Evolutionary conservation across 1,140 invertebrate species (phyloP).

Genomic region (Cotesia chilonis): DNA sequence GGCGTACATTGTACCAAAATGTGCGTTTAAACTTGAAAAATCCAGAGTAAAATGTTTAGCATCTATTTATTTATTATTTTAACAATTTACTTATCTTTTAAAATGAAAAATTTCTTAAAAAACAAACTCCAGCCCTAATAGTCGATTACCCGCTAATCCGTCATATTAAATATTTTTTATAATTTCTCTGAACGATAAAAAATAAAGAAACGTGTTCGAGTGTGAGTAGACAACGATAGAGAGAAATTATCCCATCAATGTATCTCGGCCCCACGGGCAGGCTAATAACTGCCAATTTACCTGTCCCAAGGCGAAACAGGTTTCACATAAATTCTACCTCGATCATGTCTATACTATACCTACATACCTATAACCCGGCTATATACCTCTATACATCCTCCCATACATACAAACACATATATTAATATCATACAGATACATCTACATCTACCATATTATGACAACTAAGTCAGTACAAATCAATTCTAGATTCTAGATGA

Average conservation of each 20-base stretch:
- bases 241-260: constrained; percentile 52
- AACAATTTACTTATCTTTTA: too few species aligned
- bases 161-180: too few species aligned
- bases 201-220: constrained; percentile 4
- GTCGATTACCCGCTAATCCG: too few species aligned
- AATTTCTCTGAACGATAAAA: too few species aligned
- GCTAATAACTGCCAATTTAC: constrained; percentile 59
- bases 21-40: too few species aligned
- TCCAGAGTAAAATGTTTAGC: too few species aligned
- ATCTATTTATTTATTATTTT: too few species aligned
- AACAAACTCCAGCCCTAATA: too few species aligned
- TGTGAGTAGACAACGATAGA: constrained; percentile 23
- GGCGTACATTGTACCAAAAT: too few species aligned
- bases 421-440: constrained; percentile 12
- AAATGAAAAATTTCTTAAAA: too few species aligned
- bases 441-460: constrained; percentile 30
- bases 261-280: constrained; percentile 41
- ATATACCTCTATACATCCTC: neutral
- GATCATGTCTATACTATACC: constrained; percentile 40
- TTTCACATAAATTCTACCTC: constrained; percentile 54
- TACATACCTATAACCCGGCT: neutral
- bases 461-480: constrained; percentile 40
- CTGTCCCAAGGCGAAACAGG: constrained; percentile 53
- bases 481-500: constrained; percentile 35
- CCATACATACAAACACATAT: constrained; percentile 18